Base-by-base conservation (phyloP, 1,140 invertebrate species). In the Danaus melanippus region DNA sequence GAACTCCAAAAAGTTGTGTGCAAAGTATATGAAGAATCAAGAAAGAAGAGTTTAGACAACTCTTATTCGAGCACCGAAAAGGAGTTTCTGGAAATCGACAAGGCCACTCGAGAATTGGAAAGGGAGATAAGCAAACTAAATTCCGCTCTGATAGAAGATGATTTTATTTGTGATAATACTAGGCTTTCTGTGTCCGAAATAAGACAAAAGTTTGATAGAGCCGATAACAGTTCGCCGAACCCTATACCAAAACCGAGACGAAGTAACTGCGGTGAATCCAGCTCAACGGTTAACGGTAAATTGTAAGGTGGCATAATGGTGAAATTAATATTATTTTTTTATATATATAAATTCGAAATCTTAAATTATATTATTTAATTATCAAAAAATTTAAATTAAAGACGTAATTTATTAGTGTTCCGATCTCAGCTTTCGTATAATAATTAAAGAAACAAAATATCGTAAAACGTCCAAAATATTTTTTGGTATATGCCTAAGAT, bases 181-280 rank as follows among this genome's bases (percentile, higher is more conserved):
- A 59, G 80, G 21, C 59, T 74, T 10, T 83, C 80, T 0, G 80
- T 87, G 5, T 80, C 84, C 6, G 83, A 86, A 46, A 86, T 87
- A 48, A 83, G 79, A 63, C 70, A 71, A 50, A 74, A 75, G 56
- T 88, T 87, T 58, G 84, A 87, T 45, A 76, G 74, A 54, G 73
- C 65, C 32, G 75, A 76, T 17, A 54, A 57, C 45, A 68, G 64
- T 15, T 80, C 78, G 46, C 87, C 87, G 57, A 88, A 88, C 74
- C 87, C 86, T 7, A 85, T 88, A 69, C 87, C 87, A 73, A 88
- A 87, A 64, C 87, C 87, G 12, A 77, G 83, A 65, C 76, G 87
- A 61, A 82, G 84, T 71, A 76, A 85, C 56, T 74, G 82, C 46
- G 79, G 81, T 21, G 80, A 76, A 48, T 58, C 72, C 4, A 75